A percentile compares a stretch with the other conserved stretches of the same genome.
Evolutionary conservation across 2,797 vertebrate genomes (phyloP).

Genomic region (Ispidina picta): DNA sequence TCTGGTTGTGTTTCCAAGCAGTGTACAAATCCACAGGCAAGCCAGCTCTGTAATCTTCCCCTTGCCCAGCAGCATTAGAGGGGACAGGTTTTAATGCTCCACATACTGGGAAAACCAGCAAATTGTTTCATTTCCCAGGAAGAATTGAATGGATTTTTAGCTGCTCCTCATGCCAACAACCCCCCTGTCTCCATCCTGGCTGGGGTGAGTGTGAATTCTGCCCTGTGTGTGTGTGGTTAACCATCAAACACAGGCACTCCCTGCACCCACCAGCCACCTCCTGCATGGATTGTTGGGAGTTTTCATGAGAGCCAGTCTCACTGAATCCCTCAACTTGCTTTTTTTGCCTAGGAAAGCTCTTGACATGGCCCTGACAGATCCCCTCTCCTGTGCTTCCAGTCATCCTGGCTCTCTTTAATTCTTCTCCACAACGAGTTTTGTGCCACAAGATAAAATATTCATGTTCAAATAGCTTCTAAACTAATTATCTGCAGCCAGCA

Average conservation of each 20-base stretch:
- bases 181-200: fast-evolving
- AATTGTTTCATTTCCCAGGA: not conserved
- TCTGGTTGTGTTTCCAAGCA: not conserved
- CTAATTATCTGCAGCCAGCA: conserved; percentile 79
- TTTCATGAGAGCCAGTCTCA: conserved; percentile 63
- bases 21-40: fast-evolving
- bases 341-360: conserved; percentile 38
- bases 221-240: not conserved
- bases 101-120: fast-evolving
- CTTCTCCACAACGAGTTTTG: conserved; percentile 80
- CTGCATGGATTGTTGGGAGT: conserved; percentile 12
- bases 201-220: not conserved
- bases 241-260: not conserved
- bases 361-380: conserved; percentile 71
- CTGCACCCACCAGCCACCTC: not conserved
- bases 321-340: conserved; percentile 57
- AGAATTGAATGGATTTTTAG: not conserved
- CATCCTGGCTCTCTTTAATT: conserved; percentile 67
- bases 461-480: conserved; percentile 80
- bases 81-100: not conserved
- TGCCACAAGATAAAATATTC: conserved; percentile 81
- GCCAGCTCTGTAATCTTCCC: not conserved
- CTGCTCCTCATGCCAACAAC: not conserved
- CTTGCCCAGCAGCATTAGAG: not conserved
- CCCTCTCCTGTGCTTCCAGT: conserved; percentile 57